Percentiles rank a stretch among this genome's conserved stretches.
These are phyloP conservation scores for Ophion obscuratus DNA, from an alignment of 2,888 invertebrate genomes.

Conservation along the genomic window DNA sequence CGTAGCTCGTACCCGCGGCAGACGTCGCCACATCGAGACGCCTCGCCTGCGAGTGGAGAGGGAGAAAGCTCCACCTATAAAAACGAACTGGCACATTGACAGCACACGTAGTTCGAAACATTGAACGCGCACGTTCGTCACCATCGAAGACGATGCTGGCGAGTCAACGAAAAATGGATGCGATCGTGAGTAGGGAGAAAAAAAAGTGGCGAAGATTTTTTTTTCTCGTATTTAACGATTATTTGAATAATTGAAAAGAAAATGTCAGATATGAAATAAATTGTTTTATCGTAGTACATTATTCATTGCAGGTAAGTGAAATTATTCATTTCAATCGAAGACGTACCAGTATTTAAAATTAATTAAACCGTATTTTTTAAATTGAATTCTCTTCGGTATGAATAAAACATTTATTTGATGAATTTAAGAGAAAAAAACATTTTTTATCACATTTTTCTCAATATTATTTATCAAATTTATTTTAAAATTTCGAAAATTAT, in stretches of 20 bases:
- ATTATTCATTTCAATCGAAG: too few species aligned
- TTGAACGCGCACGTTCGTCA: constrained; percentile 64
- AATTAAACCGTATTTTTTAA: background rate
- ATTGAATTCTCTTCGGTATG: background rate
- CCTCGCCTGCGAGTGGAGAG: constrained; percentile 65
- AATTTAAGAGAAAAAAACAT: background rate
- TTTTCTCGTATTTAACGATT: background rate
- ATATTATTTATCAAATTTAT: background rate
- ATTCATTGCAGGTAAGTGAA: too few species aligned
- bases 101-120: constrained; percentile 75
- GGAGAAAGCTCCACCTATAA: constrained; percentile 81
- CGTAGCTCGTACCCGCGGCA: background rate
- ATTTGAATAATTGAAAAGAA: background rate
- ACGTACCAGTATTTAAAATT: too few species aligned
- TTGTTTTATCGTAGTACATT: too few species aligned
- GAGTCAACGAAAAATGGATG: constrained; percentile 70
- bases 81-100: constrained; percentile 76
- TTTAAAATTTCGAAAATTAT: too few species aligned
- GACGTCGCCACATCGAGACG: background rate
- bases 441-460: background rate
- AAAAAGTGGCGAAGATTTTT: background rate
- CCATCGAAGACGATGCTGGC: constrained; percentile 27
- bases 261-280: background rate
- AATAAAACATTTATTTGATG: background rate
- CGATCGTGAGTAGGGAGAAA: constrained; percentile 74